These are phyloP conservation scores for Heptranchias perlo DNA, from an alignment of 2,113 vertebrate genomes.

Conservation along the genomic window DNA sequence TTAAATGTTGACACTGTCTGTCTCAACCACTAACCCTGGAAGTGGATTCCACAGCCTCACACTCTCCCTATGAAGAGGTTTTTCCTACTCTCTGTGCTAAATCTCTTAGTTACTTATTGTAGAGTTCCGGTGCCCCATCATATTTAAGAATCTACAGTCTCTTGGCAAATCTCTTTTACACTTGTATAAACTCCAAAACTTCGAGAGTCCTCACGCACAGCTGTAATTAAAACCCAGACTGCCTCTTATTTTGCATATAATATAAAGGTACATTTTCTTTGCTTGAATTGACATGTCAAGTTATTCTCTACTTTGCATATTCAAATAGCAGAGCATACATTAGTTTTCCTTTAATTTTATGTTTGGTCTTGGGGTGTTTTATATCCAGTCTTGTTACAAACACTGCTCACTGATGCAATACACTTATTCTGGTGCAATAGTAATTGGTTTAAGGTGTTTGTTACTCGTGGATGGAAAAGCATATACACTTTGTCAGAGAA, in stretches of 20 bases:
- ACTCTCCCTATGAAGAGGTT: neutral
- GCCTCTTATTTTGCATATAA: no score
- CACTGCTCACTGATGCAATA: neutral
- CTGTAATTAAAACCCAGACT: neutral
- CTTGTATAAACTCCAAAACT: neutral
- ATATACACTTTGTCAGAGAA: neutral
- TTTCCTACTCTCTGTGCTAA: neutral
- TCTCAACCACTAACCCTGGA: neutral
- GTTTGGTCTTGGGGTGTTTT: neutral
- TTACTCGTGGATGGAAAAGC: neutral
- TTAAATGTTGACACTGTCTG: neutral
- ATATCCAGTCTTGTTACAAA: neutral
- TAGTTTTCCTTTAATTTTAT: neutral
- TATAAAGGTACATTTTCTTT: neutral
- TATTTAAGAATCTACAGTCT: neutral
- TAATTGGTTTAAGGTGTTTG: neutral
- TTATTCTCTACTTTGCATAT: neutral
- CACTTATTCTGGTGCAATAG: neutral
- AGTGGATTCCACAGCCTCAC: neutral
- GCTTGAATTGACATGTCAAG: neutral
- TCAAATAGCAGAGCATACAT: neutral
- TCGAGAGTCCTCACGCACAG: neutral
- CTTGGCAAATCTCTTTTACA: neutral
- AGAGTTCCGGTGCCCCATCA: neutral
- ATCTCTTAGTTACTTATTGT: neutral